Evolutionary conservation across 2,797 vertebrate genomes (phyloP).

Genomic region (Premnoplex brunnescens): DNA sequence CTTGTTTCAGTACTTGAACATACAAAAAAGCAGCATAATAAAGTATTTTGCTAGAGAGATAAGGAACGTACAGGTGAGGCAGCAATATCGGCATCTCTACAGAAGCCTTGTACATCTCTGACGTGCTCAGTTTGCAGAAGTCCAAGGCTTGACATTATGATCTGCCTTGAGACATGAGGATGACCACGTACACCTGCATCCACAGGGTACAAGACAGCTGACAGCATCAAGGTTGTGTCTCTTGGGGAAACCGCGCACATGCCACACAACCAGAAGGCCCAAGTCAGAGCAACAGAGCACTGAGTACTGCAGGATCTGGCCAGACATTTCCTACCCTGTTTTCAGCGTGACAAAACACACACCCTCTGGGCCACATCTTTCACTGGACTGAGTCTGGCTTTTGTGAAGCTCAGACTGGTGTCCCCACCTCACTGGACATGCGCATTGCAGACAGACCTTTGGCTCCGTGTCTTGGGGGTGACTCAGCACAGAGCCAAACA

Average conservation of each 20-base stretch:
- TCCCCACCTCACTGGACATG: neutral
- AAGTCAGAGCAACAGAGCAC: neutral
- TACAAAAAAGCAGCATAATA: neutral
- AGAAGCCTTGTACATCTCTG: neutral
- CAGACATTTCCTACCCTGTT: no score
- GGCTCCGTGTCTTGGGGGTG: neutral
- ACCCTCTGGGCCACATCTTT: neutral
- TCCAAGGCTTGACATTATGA: neutral
- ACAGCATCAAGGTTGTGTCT: rapidly evolving
- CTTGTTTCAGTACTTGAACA: neutral
- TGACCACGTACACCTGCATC: neutral
- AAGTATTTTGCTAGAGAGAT: neutral
- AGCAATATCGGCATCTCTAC: neutral
- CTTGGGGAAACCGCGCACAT: rapidly evolving
- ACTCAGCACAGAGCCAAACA: rapidly evolving
- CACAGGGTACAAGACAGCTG: no score
- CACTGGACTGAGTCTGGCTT: neutral
- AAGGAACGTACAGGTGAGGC: neutral
- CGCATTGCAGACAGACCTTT: rapidly evolving
- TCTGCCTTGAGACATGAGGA: neutral
- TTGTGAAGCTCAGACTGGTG: neutral
- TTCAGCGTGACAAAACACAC: neutral
- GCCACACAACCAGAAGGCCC: rapidly evolving
- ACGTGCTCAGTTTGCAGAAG: neutral
- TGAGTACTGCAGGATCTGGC: rapidly evolving